Base-by-base conservation (phyloP, 64 coral and sea anemone species). In the Anthopleura sola region DNA sequence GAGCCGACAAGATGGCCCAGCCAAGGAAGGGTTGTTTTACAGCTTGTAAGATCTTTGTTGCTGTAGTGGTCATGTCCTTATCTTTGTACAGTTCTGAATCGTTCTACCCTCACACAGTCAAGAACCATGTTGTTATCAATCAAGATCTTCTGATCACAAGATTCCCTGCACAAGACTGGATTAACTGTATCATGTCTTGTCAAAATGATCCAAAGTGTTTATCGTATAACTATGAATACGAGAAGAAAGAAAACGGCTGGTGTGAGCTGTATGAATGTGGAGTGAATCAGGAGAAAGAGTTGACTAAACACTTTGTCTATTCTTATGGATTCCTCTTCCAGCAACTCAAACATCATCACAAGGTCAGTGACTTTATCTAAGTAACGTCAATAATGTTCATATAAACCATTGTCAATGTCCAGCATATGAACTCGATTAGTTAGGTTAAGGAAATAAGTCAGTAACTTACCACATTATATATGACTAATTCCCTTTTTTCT, bases 171-270 rank as follows among this genome's bases (percentile, higher is more conserved):
- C 19, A 79, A 48, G 76, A 79, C 31, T 79, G 76, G 76, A 48
- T 79, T 3, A 79, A 17, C 34, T 79, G 76, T n/a, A 79, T 79
- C 76, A 38, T 79, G 76, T 79, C 76, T 38, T 79, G 76, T 79
- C 76, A 79, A n/a, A 48, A 79, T n/a, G 18, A 79, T 79, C 37
- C 76, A 15, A 24, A 79, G 37, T 79, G 76, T 48, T 23, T 9
- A 2, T 38, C 76, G 36, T 79, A 79, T 33, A 79, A 79, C 23
- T 77, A 36, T 62, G 5, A 71, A 34, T 34, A 71, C 26, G 12
- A 71, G 29, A 71, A 16, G 66, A 71, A 32, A 32, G 29, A 29
- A 5, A 32, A 71, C n/a, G 66, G 66, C 3, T 34, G 34, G 31
- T 71, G 66, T 71, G 66, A 71, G 66, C 66, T 36, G 66, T 71